These are phyloP conservation scores for Triplophysa tibetana DNA, from an alignment of 2,113 vertebrate genomes.

Conservation along the genomic window DNA sequence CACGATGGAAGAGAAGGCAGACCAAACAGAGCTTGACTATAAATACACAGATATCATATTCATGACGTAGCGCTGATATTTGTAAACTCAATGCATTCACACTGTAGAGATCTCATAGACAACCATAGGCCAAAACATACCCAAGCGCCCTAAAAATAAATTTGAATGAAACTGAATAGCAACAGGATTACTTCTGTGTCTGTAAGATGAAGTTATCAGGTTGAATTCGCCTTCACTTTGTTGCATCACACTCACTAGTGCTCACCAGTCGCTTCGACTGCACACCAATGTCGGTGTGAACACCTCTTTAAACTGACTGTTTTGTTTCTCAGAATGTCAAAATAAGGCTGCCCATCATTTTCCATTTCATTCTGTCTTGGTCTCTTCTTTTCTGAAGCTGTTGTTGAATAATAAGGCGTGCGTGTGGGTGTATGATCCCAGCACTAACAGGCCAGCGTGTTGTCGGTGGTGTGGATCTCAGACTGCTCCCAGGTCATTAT, in stretches of 20 bases:
- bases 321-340: slow-evolving; percentile 7
- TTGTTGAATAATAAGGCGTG: slow-evolving; percentile 36
- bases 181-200: too few species aligned
- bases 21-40: slow-evolving; percentile 61
- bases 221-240: too few species aligned
- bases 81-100: slow-evolving; percentile 44
- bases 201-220: too few species aligned
- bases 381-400: slow-evolving; percentile 21
- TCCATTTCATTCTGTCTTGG: slow-evolving; percentile 31
- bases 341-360: neutral
- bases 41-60: slow-evolving; percentile 66
- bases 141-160: too few species aligned
- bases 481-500: slow-evolving; percentile 62
- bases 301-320: neutral
- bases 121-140: neutral
- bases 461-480: slow-evolving; percentile 23
- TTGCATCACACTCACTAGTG: too few species aligned
- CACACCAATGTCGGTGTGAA: neutral
- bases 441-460: slow-evolving; percentile 16
- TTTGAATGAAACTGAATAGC: too few species aligned
- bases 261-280: neutral
- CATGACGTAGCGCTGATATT: slow-evolving; percentile 61
- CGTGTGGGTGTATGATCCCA: neutral
- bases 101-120: neutral
- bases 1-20: slow-evolving; percentile 56